Percentiles rank a stretch among this genome's conserved stretches.
phyloP scores from a whole-genome alignment of 2,888 invertebrate species.

The Cephus runcator region DNA sequence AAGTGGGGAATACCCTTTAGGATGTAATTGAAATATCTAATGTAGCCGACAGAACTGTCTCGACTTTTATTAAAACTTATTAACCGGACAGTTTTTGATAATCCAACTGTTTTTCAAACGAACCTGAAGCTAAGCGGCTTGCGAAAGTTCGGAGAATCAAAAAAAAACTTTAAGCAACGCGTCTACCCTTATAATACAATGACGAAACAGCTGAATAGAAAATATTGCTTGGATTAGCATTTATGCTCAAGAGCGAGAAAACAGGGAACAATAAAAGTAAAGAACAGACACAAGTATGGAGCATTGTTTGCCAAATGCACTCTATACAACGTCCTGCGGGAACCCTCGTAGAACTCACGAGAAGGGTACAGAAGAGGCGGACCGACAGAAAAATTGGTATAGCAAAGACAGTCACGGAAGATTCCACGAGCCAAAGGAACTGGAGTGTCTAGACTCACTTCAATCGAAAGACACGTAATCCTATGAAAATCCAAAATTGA shows the following conservation, averaged over 20 bases:
- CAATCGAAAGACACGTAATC: not conserved
- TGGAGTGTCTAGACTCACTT: not conserved
- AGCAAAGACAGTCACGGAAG: not conserved
- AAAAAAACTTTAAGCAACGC: not conserved
- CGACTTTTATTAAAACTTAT: not conserved
- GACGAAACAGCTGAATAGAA: not conserved
- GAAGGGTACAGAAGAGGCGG: not conserved
- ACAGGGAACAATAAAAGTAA: not conserved
- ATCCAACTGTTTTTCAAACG: not conserved
- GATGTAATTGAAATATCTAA: not conserved
- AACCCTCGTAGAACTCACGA: not conserved
- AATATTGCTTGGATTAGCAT: not conserved
- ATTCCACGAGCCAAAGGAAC: not conserved
- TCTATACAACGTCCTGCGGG: not conserved
- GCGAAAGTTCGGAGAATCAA: not conserved
- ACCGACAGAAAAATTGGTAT: not conserved
- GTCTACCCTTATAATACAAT: not conserved
- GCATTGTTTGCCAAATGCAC: not conserved
- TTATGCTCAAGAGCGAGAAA: not conserved
- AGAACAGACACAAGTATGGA: not conserved
- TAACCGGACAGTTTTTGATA: not conserved
- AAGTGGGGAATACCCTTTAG: not conserved
- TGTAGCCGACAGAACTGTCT: not conserved
- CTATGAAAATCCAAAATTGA: not conserved
- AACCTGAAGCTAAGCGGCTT: not conserved